These are phyloP conservation scores for Pasiphila rectangulata DNA, from an alignment of 2,888 invertebrate species.

Conservation along the genomic window DNA sequence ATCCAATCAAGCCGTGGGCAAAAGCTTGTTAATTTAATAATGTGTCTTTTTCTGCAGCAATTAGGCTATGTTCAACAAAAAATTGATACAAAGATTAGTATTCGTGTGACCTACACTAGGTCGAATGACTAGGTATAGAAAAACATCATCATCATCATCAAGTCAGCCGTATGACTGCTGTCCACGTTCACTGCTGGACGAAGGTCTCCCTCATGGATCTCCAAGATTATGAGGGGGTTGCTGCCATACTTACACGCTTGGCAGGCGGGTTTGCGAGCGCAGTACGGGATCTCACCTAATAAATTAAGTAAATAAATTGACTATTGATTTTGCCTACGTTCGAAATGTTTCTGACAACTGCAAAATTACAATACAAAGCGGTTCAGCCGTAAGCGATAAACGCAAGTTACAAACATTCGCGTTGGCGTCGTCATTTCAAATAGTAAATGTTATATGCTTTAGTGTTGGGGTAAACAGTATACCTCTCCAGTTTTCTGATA, in stretches of 20 bases:
- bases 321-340: background rate
- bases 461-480: slow-evolving; percentile 3
- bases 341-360: background rate
- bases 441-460: background rate
- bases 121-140: slow-evolving; percentile 2
- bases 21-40: slow-evolving; percentile 7
- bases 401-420: background rate
- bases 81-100: background rate
- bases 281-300: too few relatives aligned
- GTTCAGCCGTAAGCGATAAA: slow-evolving; percentile 6
- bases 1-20: background rate
- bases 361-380: slow-evolving; percentile 11
- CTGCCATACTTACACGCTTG: too few relatives aligned
- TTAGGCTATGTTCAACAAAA: slow-evolving; percentile 11
- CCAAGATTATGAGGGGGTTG: too few relatives aligned
- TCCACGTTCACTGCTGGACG: too few relatives aligned
- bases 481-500: too few relatives aligned
- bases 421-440: slow-evolving; percentile 3
- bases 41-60: slow-evolving; percentile 14
- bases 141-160: too few relatives aligned
- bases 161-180: too few relatives aligned
- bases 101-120: background rate
- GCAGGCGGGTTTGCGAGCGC: too few relatives aligned
- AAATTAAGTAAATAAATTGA: too few relatives aligned
- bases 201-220: too few relatives aligned